These are phyloP conservation scores for Nothocercus julius DNA, from an alignment of 2,113 vertebrate genomes.

Conservation along the genomic window DNA sequence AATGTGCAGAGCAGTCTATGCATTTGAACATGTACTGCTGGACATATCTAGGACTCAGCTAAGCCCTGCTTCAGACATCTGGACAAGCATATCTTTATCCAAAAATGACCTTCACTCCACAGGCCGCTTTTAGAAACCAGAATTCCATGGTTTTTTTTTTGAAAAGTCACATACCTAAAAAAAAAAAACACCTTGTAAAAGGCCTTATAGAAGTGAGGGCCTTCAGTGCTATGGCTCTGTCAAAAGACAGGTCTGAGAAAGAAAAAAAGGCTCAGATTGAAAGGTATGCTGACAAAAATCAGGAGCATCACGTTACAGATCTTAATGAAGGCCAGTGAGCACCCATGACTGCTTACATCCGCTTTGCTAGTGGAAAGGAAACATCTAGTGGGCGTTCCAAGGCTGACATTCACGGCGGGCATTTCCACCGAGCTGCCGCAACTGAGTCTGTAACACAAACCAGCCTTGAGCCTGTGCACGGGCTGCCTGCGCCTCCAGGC, in stretches of 20 bases:
- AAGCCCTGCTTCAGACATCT: neutral
- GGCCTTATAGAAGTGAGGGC: neutral
- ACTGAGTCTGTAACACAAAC: neutral
- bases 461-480: fast-evolving
- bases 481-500: fast-evolving
- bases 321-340: neutral
- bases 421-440: fast-evolving
- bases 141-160: neutral
- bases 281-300: constrained; percentile 1
- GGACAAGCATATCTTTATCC: neutral
- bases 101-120: neutral
- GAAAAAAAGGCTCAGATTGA: neutral
- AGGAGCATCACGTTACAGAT: fast-evolving
- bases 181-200: neutral
- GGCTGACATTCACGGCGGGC: constrained; percentile 1
- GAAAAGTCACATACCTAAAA: neutral
- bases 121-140: neutral
- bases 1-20: fast-evolving
- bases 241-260: neutral
- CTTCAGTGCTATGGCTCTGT: neutral
- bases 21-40: neutral
- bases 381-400: neutral
- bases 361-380: constrained; percentile 55
- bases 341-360: constrained; percentile 53
- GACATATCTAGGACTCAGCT: neutral